Percentiles rank a stretch among this genome's conserved stretches.
Evolutionary conservation across 2,797 vertebrate genomes (phyloP).

Genomic region (Geotrypetes seraphini): DNA sequence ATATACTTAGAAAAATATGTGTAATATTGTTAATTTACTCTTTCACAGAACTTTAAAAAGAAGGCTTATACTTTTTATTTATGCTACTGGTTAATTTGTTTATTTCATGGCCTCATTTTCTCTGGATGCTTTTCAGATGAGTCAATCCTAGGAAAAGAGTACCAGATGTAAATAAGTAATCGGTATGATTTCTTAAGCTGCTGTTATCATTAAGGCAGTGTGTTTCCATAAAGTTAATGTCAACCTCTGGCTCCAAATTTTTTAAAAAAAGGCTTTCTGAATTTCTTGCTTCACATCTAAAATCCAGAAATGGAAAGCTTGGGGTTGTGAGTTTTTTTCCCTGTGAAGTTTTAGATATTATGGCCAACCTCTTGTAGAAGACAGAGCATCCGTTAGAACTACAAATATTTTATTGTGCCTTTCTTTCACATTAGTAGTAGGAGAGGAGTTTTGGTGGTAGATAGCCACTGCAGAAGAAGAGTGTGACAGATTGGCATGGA

Average conservation of each 20-base stretch:
- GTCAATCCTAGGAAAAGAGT: slow-evolving; percentile 3
- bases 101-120: slow-evolving; percentile 9
- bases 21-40: no score
- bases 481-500: no score
- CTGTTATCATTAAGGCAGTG: background rate
- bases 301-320: background rate
- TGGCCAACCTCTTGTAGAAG: background rate
- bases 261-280: background rate
- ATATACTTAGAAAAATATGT: no score
- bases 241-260: background rate
- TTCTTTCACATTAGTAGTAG: no score
- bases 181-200: background rate
- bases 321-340: no score
- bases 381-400: rapidly evolving
- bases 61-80: slow-evolving; percentile 16
- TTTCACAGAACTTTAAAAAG: no score
- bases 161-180: slow-evolving; percentile 14
- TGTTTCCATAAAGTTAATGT: background rate
- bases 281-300: background rate
- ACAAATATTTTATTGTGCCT: no score
- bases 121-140: no score
- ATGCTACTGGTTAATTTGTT: slow-evolving; percentile 30
- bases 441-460: no score
- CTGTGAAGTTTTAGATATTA: background rate
- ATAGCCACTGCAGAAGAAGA: no score